A percentile compares a stretch with the other conserved stretches of the same genome.
These are phyloP conservation scores for Rhinolophus sinicus DNA, from an alignment of 2,113 vertebrate genomes.

Conservation along the genomic window DNA sequence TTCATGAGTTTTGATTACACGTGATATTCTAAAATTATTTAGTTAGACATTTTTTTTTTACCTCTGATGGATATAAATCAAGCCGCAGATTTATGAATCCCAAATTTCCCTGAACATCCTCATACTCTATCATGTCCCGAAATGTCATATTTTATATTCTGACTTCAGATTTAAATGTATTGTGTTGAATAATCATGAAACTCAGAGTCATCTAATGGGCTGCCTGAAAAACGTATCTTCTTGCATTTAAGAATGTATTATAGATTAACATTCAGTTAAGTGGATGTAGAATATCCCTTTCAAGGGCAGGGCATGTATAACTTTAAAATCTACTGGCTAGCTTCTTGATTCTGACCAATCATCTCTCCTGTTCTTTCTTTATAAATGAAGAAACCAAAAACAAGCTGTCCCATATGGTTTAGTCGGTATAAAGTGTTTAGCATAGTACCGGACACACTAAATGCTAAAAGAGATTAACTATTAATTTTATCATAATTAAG, in stretches of 20 bases:
- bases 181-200: not conserved
- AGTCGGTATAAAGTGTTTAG: not conserved
- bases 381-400: not conserved
- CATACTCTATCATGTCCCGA: not conserved
- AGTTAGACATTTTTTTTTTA: not conserved
- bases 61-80: not conserved
- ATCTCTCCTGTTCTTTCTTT: not conserved
- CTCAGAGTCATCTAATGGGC: not conserved
- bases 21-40: not conserved
- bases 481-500: not conserved
- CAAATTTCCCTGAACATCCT: not conserved
- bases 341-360: not conserved
- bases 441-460: not conserved
- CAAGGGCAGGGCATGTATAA: not conserved
- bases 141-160: not conserved
- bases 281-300: not conserved
- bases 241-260: constrained; percentile 6
- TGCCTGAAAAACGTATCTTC: not conserved
- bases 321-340: not conserved
- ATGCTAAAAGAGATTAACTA: not conserved
- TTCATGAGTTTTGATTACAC: not conserved
- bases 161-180: not conserved
- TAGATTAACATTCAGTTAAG: not conserved
- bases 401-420: not conserved
- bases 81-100: not conserved